Evolutionary conservation across 2,888 invertebrate genomes (phyloP).

Genomic region (Flabesymbios commensalis): DNA sequence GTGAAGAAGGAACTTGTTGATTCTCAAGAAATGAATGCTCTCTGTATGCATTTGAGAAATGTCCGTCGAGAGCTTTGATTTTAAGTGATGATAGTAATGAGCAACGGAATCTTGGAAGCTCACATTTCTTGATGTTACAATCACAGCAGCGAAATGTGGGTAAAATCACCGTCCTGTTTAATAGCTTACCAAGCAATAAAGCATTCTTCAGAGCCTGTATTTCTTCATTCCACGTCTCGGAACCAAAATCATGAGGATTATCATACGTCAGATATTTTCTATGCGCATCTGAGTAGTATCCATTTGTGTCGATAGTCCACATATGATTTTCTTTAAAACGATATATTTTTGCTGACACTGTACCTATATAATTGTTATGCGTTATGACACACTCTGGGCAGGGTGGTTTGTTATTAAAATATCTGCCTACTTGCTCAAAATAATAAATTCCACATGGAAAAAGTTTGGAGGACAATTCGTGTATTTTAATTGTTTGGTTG

Average conservation of each 20-base stretch:
- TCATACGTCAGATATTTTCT: conserved; percentile 29
- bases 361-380: conserved; percentile 37
- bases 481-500: conserved; percentile 4
- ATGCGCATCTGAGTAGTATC: conserved; percentile 26
- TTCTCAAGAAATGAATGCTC: conserved; percentile 26
- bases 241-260: conserved; percentile 23
- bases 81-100: conserved; percentile 22
- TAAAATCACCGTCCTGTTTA: conserved; percentile 27
- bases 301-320: conserved; percentile 25
- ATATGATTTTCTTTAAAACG: conserved; percentile 32
- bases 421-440: conserved; percentile 25
- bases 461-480: conserved; percentile 12
- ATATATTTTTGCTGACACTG: conserved; percentile 28
- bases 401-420: conserved; percentile 25
- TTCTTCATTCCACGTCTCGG: conserved; percentile 12
- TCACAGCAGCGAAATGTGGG: conserved; percentile 34
- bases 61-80: conserved; percentile 21
- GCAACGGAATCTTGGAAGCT: conserved; percentile 14
- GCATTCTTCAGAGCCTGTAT: conserved; percentile 25
- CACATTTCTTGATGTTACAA: conserved; percentile 23
- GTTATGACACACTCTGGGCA: conserved; percentile 29
- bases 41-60: conserved; percentile 17
- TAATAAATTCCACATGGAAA: conserved; percentile 33
- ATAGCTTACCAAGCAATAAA: conserved; percentile 15
- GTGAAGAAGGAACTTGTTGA: conserved; percentile 15